These are phyloP conservation scores for Trichomalopsis sarcophagae DNA, from an alignment of 1,140 invertebrate species.

Conservation along the genomic window DNA sequence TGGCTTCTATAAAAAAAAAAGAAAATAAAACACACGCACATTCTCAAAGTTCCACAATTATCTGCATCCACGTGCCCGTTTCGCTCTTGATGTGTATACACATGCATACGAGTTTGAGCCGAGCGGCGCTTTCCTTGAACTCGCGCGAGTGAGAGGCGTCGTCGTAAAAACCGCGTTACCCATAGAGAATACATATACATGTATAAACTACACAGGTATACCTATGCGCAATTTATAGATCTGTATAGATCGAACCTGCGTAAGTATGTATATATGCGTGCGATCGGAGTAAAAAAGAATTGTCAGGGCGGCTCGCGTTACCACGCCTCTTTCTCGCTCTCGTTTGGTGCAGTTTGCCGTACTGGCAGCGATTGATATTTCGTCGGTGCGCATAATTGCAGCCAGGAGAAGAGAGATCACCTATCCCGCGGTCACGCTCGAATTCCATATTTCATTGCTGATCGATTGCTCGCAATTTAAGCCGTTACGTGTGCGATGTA, in stretches of 20 bases:
- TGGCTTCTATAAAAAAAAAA: background rate
- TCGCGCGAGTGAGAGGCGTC: slow-evolving; percentile 44
- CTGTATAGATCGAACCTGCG: background rate
- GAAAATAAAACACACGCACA: background rate
- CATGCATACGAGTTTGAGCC: background rate
- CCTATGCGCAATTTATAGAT: background rate
- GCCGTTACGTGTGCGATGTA: no score
- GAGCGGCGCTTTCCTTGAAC: slow-evolving; percentile 47
- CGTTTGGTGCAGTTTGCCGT: background rate
- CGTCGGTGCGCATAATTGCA: background rate
- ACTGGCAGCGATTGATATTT: slow-evolving; percentile 5
- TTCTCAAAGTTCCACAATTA: background rate
- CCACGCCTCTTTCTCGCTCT: background rate
- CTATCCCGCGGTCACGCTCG: no score
- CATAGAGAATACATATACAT: background rate
- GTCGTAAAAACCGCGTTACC: slow-evolving; percentile 32
- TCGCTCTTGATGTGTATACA: background rate
- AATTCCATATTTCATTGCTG: no score
- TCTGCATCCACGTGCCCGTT: background rate
- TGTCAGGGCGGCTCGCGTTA: background rate
- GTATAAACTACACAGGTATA: background rate
- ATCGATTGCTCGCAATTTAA: no score
- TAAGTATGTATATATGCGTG: background rate
- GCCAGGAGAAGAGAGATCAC: no score
- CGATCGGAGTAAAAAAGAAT: background rate